Evolutionary conservation across 2,113 vertebrate genomes (phyloP).

Genomic region (Smithornis capensis): DNA sequence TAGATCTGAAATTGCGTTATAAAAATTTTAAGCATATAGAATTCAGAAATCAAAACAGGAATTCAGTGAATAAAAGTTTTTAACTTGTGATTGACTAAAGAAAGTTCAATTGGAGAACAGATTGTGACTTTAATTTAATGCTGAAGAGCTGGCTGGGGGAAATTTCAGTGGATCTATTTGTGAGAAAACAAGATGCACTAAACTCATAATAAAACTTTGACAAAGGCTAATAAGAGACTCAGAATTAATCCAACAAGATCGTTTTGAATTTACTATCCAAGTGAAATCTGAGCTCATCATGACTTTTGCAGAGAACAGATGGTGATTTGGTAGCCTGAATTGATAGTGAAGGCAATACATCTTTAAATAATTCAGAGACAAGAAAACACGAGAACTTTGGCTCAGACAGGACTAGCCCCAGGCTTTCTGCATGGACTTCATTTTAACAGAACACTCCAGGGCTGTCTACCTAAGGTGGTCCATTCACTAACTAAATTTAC

Average conservation of each 20-base stretch:
- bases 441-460: neutral
- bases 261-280: neutral
- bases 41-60: neutral
- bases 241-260: neutral
- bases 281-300: neutral
- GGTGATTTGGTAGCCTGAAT: neutral
- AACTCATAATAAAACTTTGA: neutral
- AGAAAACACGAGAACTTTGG: neutral
- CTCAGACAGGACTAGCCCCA: neutral
- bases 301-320: neutral
- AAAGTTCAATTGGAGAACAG: neutral
- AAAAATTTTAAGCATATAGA: neutral
- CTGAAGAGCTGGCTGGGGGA: neutral
- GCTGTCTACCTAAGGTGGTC: neutral
- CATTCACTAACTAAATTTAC: neutral
- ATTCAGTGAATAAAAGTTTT: neutral
- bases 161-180: neutral
- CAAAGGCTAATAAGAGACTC: neutral
- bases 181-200: neutral
- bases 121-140: neutral
- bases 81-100: neutral
- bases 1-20: neutral
- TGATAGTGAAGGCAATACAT: neutral
- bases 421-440: neutral
- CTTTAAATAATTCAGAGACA: neutral